Evolutionary conservation across 1,140 invertebrate genomes (phyloP).

Genomic region (Antheraea mylitta): DNA sequence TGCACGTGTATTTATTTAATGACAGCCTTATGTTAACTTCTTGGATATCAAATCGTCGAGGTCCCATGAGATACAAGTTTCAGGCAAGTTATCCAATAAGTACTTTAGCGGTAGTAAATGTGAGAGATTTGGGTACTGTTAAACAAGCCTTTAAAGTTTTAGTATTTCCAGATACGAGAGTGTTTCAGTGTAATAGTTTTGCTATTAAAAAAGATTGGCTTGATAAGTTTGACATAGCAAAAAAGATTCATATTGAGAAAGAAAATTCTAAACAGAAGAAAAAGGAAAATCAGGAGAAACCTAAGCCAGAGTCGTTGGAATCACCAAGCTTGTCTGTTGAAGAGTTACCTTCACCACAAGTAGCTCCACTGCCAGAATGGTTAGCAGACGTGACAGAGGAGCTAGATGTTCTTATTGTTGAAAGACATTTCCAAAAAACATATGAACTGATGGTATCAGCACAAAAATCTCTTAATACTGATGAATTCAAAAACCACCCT

Average conservation of each 20-base stretch:
- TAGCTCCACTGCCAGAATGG: slow-evolving; percentile 89
- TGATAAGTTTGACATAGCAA: slow-evolving; percentile 94
- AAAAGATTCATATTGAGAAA: slow-evolving; percentile 88
- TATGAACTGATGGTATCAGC: slow-evolving; percentile 88
- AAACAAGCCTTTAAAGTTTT: slow-evolving; percentile 97
- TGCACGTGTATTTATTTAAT: slow-evolving; percentile 96
- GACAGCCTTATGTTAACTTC: slow-evolving; percentile 84
- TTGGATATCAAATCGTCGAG: slow-evolving; percentile 86
- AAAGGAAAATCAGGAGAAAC: slow-evolving; percentile 66
- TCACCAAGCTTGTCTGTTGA: slow-evolving; percentile 69
- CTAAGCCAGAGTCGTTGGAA: slow-evolving; percentile 67
- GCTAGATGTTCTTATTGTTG: slow-evolving; percentile 97
- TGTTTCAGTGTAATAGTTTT: slow-evolving; percentile 94
- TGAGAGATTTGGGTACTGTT: slow-evolving; percentile 92
- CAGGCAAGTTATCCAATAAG: slow-evolving; percentile 94
- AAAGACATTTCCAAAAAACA: slow-evolving; percentile 97
- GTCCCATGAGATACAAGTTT: slow-evolving; percentile 93
- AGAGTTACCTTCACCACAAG: slow-evolving; percentile 80
- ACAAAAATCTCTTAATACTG: slow-evolving; percentile 68
- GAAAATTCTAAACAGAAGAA: slow-evolving; percentile 83
- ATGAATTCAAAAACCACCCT: slow-evolving; percentile 67
- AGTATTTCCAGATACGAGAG: slow-evolving; percentile 95
- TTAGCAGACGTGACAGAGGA: slow-evolving; percentile 95
- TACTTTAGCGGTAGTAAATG: slow-evolving; percentile 96
- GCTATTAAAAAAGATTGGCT: slow-evolving; percentile 96